These are phyloP conservation scores for Mnemiopsis leidyi DNA, from an alignment of 37 sponge, comb jelly and placozoan species.

Conservation along the genomic window DNA sequence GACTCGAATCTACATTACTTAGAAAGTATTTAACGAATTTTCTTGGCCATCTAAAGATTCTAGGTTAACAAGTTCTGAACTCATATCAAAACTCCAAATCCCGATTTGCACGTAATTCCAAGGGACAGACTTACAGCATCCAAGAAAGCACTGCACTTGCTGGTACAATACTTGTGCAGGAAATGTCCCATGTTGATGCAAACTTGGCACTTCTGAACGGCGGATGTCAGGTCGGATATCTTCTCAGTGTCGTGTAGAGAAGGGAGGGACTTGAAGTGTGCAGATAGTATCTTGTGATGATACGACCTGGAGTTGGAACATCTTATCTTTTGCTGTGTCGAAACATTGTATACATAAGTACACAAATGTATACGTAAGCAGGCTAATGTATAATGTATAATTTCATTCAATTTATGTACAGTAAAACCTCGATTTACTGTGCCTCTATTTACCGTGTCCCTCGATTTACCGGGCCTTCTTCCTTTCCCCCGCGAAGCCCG, in stretches of 20 bases:
- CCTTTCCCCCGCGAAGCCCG: no score
- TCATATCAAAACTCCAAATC: not conserved
- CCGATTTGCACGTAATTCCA: not conserved
- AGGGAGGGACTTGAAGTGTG: constrained; percentile 1
- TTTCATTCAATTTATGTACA: no score
- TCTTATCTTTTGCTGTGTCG: no score
- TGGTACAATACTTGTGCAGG: constrained; percentile 26
- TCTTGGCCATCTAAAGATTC: no score
- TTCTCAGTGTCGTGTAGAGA: not conserved
- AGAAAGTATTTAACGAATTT: not conserved
- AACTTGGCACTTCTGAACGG: not conserved
- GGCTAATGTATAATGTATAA: no score
- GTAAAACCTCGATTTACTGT: no score
- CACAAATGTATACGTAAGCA: no score
- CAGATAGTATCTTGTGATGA: constrained; percentile 26
- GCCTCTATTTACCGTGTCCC: no score
- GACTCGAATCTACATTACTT: no score
- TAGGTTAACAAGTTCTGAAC: no score
- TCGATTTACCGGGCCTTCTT: no score
- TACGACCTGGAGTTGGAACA: constrained; percentile 18
- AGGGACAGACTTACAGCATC: constrained; percentile 19
- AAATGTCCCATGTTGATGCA: constrained; percentile 13
- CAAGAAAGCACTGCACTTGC: not conserved
- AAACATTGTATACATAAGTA: no score
- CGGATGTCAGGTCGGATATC: not conserved